Conservation (phyloP, 2,888 invertebrate genomes). For the Mythimna pallens region DNA sequence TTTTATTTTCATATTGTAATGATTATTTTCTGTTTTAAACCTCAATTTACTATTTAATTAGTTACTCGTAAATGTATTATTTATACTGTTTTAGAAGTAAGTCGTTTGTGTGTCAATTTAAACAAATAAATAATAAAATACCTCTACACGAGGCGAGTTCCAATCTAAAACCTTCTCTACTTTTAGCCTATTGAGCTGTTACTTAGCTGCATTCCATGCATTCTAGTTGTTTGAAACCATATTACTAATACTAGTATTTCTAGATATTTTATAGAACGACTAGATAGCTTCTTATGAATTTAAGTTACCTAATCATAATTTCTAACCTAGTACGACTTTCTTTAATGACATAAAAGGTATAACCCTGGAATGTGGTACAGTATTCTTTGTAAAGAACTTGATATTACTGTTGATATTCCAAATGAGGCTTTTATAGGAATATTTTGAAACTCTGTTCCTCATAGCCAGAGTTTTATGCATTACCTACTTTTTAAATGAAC, state of each 20-base stretch:
- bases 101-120: too few species aligned
- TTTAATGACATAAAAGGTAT: constrained; percentile 19
- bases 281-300: constrained; percentile 22
- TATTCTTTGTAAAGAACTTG: constrained; percentile 6
- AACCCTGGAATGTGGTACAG: not conserved
- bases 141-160: not conserved
- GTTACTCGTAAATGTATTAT: too few species aligned
- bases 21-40: too few species aligned
- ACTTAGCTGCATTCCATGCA: constrained; percentile 44
- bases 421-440: not conserved
- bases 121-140: too few species aligned
- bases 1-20: too few species aligned
- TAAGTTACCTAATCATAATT: constrained; percentile 43
- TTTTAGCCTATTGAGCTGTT: constrained; percentile 44
- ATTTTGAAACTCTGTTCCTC: constrained; percentile 18
- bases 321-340: constrained; percentile 25
- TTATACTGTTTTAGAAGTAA: too few species aligned
- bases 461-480: not conserved
- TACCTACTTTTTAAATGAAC: not conserved
- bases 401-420: not conserved
- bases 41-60: too few species aligned
- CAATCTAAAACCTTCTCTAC: constrained; percentile 46
- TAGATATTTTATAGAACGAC: constrained; percentile 29
- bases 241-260: constrained; percentile 35
- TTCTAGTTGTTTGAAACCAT: constrained; percentile 26